Evolutionary conservation across 2,113 vertebrate genomes (phyloP), one percentile per base, ranked within the genome.

Genomic region (Psettodes erumei): DNA sequence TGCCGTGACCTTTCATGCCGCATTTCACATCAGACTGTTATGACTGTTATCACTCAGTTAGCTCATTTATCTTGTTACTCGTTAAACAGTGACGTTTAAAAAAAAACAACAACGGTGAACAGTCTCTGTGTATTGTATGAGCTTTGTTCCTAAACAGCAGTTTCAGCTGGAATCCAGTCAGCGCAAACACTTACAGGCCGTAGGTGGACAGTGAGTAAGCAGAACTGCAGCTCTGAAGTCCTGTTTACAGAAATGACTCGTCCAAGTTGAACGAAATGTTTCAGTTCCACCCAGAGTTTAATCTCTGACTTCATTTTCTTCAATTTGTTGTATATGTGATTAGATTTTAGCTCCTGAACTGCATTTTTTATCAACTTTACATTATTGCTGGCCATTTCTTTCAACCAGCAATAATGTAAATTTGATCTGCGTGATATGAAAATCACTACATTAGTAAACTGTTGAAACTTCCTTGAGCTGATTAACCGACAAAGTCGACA

Each of bases 1-100:
- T 19, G 51, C 28, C 2, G 15, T 65, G 83, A 86, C 87, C 79
- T 85, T 88, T 79, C 45, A 55, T 61, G 73, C 50, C 54, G 59
- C 0, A 16, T 63, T 63, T 79, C 73, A 16, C 69, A 83, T 80
- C 75, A 37, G 67, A 81, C 74, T 77, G 83, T 72, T 77, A 53
- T 47, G 73, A 54, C 74, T 71, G 28, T 60, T 82, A 81, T 81
- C 77, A 75, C 48, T 79, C 63, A 16, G 50, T 35, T 23, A 33
- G 55, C 70, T 69, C 62, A 61, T 87, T 78, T 71, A 67, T 85
- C 71, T 74, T 53, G 62, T 53, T 50, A 11, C 47, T 40, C 15
- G 42, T 73, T 71, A 60, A 69, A 71, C 6, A 61, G 12, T 28
- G 45, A 55, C 43, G 40, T 23, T 3, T 11, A n/a, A n/a, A 18